Base-by-base conservation (phyloP, 1,140 invertebrate genomes). In the Nasonia vitripennis region DNA sequence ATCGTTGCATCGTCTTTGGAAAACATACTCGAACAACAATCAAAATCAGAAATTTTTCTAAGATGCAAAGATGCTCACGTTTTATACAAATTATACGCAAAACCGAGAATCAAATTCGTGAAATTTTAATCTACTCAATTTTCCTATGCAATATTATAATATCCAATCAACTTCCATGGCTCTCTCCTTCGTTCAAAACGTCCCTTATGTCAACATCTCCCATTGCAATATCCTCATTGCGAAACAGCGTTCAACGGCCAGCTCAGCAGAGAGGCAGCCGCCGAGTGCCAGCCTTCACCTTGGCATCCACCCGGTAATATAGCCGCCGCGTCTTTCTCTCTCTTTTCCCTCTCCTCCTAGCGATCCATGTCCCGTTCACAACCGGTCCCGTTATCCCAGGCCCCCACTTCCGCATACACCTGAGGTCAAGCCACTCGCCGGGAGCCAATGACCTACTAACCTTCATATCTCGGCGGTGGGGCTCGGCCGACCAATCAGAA, bases 361-460 rank as follows among this genome's bases (percentile, higher is more conserved):
- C 14, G 17, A n/a, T n/a, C 51, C 62, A 9, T 83, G 85, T 78
- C 45, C 67, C 74, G 67, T 70, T 88, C 89, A 91, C 90, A 92
- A 91, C 88, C 86, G 87, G 88, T 91, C 34, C 91, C 91, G 91
- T 91, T 91, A 90, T 34, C n/a, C 73, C n/a, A 84, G 75, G 31
- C 51, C 7, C 70, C 77, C 86, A 84, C 87, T 84, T 77, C 84
- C 51, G 82, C 68, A 77, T 34, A 71, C 67, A 7, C 20, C 20
- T 27, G 77, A 14, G 71, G 68, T 85, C 78, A 84, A 82, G 85
- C 71, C 41, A 73, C 80, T 73, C 45, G 37, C 87, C 85, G 87
- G 86, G 68, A 89, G 88, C 87, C 78, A 90, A 83, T 87, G 90
- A 89, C 91, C 87, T 84, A 92, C 88, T 92, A 81, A 90, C 91